A percentile compares a stretch with the other conserved stretches of the same genome.
These are phyloP conservation scores for Pogonocichla stellata DNA, from an alignment of 2,113 vertebrate species.

Conservation along the genomic window DNA sequence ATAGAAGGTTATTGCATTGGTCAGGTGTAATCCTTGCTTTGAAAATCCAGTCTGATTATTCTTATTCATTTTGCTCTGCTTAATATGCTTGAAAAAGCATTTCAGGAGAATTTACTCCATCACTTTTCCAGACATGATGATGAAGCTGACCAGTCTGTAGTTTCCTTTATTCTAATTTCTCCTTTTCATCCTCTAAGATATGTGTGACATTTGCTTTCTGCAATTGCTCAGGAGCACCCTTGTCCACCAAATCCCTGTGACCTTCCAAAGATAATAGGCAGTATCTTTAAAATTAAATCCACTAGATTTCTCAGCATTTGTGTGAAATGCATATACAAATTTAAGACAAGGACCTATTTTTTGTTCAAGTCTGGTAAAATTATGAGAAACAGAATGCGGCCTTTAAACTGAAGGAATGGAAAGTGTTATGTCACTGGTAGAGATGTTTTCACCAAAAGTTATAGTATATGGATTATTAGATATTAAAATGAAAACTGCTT, in stretches of 20 bases:
- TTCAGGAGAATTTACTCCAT: not conserved
- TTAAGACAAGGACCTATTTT: not conserved
- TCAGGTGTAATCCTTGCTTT: not conserved
- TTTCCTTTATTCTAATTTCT: not conserved
- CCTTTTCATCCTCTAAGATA: not conserved
- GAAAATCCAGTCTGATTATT: not conserved
- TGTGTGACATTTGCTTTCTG: not conserved
- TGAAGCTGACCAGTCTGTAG: not conserved
- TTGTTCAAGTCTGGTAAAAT: not conserved
- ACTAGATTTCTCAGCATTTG: not conserved
- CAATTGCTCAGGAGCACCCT: not conserved
- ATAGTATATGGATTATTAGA: not conserved
- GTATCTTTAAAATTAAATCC: not conserved
- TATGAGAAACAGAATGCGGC: not conserved
- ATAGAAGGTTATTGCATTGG: not conserved
- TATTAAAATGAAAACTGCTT: not conserved
- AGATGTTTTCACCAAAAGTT: not conserved
- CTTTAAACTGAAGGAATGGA: not conserved
- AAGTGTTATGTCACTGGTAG: not conserved
- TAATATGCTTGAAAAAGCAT: not conserved
- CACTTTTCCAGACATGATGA: not conserved
- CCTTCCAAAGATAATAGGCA: not conserved
- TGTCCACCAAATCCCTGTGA: not conserved
- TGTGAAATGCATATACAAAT: not conserved
- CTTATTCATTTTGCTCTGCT: not conserved